Base-by-base conservation (phyloP, 1,140 invertebrate species). In the Mesaphorura yosii region DNA sequence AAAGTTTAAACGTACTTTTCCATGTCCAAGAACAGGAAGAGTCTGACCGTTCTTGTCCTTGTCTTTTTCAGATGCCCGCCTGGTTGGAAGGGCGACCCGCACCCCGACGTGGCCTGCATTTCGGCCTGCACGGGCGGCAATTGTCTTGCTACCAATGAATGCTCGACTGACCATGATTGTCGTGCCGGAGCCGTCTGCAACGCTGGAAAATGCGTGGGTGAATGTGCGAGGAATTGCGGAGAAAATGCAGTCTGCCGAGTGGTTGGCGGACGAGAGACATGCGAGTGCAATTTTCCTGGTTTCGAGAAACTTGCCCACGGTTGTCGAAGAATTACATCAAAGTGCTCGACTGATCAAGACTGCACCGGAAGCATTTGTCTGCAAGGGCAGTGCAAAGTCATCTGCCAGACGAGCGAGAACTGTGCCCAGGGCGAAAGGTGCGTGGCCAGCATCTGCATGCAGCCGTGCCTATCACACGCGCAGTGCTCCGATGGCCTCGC, bases 361-460 rank as follows among this genome's bases (percentile, higher is more conserved):
- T 93, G 88, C 65, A 73, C 75, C 19, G 80, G 79, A 48, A 79
- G 81, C 53, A 71, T 85, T 40, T 93, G 88, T 66, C 75, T 82
- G 10, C 81, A 84, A 64, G 82, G 82, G 26, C 82, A 89, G 65
- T 93, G 89, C 65, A 80, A 82, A 69, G 78, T 82, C 17, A 83
- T 86, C 1, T 93, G 89, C 64, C 76, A 80, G 47, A 78, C 81
- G 62, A 71, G 76, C 15, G 74, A 76, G 42, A 86, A 92, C 63
- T 93, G 89, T 68, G 82, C 84, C 10, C 63, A 68, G 19, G 84
- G 83, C 28, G 88, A 92, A 66, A 75, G 77, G 63, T 93, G 88
- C 67, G 68, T 80, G 1, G 78, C 82, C 40, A 87, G 79, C 63
- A 78, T 83, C 53, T 90, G 87, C 60, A 75, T 81, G 48, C 72